A percentile compares a stretch with the other conserved stretches of the same genome.
These are phyloP conservation scores for Eublepharis macularius DNA, from an alignment of 2,113 vertebrate genomes.

Conservation along the genomic window DNA sequence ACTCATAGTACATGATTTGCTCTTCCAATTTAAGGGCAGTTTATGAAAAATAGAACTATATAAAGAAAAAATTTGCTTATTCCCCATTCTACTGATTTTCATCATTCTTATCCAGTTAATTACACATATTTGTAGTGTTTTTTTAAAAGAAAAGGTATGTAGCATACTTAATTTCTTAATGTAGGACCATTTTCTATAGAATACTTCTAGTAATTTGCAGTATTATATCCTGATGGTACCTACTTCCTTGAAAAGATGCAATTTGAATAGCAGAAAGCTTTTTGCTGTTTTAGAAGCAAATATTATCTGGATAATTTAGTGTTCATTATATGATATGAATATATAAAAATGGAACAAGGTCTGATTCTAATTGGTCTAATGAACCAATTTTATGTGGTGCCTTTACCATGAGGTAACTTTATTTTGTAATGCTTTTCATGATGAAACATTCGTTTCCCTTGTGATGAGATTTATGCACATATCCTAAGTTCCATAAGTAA, in stretches of 20 bases:
- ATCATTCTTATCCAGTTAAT: slow-evolving; percentile 3
- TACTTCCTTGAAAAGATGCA: not conserved
- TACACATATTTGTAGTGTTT: not conserved
- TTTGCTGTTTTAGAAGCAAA: not conserved
- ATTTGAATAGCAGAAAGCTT: not conserved
- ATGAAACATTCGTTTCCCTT: not conserved
- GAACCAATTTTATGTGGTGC: not conserved
- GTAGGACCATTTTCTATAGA: not conserved
- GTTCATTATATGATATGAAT: not conserved
- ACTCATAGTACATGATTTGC: not conserved
- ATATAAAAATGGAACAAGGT: not conserved
- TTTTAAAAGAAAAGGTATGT: not conserved
- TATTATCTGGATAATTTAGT: not conserved
- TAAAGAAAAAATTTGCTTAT: slow-evolving; percentile 9
- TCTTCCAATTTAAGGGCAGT: not conserved
- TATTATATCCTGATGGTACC: not conserved
- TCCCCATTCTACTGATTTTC: slow-evolving; percentile 4
- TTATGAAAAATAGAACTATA: not conserved
- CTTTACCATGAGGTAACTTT: not conserved
- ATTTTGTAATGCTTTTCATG: not conserved
- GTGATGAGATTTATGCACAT: not conserved
- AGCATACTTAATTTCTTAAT: not conserved
- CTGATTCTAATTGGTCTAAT: too few species aligned
- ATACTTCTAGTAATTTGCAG: fast-evolving
- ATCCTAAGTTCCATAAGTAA: not conserved